Evolutionary conservation across 2,797 vertebrate genomes (phyloP).

Genomic region (Morus bassanus): DNA sequence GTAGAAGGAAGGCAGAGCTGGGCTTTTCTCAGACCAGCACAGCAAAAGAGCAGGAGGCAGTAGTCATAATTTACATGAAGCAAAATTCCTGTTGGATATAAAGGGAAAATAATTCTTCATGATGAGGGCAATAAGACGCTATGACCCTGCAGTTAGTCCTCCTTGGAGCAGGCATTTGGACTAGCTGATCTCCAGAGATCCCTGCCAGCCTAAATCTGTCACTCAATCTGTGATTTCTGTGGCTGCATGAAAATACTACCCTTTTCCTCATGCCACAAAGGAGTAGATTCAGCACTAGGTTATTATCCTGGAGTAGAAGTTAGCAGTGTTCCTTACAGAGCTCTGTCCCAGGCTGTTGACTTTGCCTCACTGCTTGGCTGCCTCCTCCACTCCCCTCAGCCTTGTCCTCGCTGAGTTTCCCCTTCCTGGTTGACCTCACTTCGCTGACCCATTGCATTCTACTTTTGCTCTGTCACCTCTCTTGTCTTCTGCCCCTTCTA

Average conservation of each 20-base stretch:
- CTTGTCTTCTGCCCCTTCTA: not conserved
- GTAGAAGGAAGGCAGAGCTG: not conserved
- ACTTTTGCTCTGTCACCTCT: not conserved
- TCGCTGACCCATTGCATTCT: not conserved
- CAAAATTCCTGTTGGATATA: not conserved
- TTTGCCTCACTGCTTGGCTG: not conserved
- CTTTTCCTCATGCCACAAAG: not conserved
- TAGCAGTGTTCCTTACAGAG: not conserved
- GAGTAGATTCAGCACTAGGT: not conserved
- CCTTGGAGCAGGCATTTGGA: not conserved
- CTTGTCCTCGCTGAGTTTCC: rapidly evolving
- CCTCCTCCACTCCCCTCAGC: not conserved
- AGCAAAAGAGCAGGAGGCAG: not conserved
- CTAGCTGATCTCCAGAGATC: not conserved
- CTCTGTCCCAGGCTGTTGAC: not conserved
- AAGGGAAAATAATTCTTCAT: not conserved
- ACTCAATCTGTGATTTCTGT: not conserved
- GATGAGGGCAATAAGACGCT: not conserved
- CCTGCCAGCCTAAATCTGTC: not conserved
- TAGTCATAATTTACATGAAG: not conserved
- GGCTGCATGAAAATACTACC: not conserved
- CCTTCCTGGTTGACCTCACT: not conserved
- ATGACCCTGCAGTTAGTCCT: not conserved
- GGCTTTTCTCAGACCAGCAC: not conserved
- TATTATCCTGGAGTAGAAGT: not conserved